phyloP scores from a whole-genome alignment of 2,888 invertebrate species.

The Ommatoiulus sabulosus region DNA sequence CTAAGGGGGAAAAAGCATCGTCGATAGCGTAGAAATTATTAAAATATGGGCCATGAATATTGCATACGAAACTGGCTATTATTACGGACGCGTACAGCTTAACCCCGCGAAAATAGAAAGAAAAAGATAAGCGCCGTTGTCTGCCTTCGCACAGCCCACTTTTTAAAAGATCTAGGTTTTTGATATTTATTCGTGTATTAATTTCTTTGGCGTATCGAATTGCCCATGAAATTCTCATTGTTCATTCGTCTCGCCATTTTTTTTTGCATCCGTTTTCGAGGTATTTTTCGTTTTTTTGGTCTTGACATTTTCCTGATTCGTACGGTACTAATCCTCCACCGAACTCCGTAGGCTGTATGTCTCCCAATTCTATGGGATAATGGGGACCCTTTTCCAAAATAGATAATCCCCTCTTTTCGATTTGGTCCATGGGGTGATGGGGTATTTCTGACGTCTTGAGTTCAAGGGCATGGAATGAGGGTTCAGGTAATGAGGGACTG shows the following conservation, averaged over 20 bases:
- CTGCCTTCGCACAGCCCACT: not conserved
- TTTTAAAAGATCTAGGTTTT: not conserved
- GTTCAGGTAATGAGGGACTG: not conserved
- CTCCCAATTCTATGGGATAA: too few relatives aligned
- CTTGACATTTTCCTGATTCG: too few relatives aligned
- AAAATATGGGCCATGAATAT: constrained; percentile 34
- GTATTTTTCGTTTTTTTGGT: too few relatives aligned
- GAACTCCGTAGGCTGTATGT: too few relatives aligned
- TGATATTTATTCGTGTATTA: not conserved
- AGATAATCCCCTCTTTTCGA: not conserved
- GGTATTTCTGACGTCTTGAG: not conserved
- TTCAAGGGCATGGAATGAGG: not conserved
- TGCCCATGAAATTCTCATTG: not conserved
- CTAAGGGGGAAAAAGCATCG: not conserved
- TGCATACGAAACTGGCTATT: not conserved
- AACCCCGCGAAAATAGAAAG: not conserved
- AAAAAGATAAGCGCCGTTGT: not conserved
- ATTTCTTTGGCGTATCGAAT: not conserved
- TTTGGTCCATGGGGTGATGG: not conserved
- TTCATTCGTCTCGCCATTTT: not conserved
- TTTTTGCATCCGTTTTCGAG: too few relatives aligned
- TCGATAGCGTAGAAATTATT: not conserved
- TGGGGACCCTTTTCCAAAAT: not conserved
- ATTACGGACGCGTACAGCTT: not conserved
- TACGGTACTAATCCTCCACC: too few relatives aligned